phyloP scores from a whole-genome alignment of 1,140 invertebrate species.

The Bombyx mandarina region DNA sequence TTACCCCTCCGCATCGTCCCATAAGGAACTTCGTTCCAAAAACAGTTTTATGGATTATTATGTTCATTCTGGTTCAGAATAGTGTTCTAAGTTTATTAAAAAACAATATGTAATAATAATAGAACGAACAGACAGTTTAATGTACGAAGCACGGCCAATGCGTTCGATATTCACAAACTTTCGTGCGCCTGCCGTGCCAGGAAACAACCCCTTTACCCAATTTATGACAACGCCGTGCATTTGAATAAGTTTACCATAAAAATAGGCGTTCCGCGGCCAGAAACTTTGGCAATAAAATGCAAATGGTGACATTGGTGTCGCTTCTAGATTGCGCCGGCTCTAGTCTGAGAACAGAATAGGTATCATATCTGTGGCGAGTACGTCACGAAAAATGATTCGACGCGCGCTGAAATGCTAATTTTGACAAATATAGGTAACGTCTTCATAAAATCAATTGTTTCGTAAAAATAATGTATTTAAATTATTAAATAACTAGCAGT shows the following conservation, averaged over 20 bases:
- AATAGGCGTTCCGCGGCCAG: conserved; percentile 57
- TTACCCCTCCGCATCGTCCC: too few species aligned
- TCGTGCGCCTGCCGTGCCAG: conserved; percentile 38
- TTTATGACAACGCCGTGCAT: conserved; percentile 58
- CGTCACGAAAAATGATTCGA: conserved; percentile 4
- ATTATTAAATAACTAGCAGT: too few species aligned
- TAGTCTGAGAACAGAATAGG: not conserved
- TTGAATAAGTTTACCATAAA: conserved; percentile 68
- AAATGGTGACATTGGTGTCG: conserved; percentile 55
- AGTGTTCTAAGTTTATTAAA: too few species aligned
- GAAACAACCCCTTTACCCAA: conserved; percentile 51
- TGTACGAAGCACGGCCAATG: conserved; percentile 7
- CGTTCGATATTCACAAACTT: conserved; percentile 25
- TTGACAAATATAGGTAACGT: not conserved
- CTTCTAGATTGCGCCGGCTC: conserved; percentile 24
- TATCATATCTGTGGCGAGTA: conserved; percentile 1
- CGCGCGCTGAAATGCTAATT: not conserved
- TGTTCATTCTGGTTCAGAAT: too few species aligned
- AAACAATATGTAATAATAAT: too few species aligned
- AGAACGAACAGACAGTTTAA: too few species aligned
- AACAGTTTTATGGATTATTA: too few species aligned
- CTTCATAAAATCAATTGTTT: not conserved
- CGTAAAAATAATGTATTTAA: not conserved
- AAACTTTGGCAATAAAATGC: conserved; percentile 67
- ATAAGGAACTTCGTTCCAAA: too few species aligned